Evolutionary conservation across 2,797 vertebrate genomes (phyloP), one percentile per base, ranked within the genome.

Genomic region (Tragelaphus oryx): DNA sequence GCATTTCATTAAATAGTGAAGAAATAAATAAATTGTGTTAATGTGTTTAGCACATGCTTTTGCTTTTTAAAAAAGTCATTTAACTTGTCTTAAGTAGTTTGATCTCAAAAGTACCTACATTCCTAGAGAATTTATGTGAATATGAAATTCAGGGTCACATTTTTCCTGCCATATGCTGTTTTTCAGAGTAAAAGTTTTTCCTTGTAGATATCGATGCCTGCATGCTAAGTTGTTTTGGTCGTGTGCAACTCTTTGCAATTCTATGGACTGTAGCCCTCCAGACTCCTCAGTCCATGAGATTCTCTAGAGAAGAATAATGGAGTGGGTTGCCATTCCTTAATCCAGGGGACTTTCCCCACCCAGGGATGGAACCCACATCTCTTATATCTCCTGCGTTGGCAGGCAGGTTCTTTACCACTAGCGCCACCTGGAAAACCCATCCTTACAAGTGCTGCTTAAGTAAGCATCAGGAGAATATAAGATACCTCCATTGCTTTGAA

Each of bases 1-100:
- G 37, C 88, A 59, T 89, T 97, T 94, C 74, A 89, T 82, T 85
- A 91, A 86, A 78, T 46, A 91, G 22, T 78, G 33, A 90, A 44
- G 41, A 79, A 87, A 83, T 26, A 65, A 85, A 81, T 1, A 81
- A 85, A 57, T 52, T 81, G 11, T 74, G 83, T 87, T 93, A n/a
- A 80, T 80, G 24, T 83, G n/a, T 55, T 93, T 79, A 86, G 33
- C 54, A 89, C 8, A 94, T 87, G 46, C 48, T 91, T 84, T 68
- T 33, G n/a, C n/a, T 82, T 71, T 20, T 44, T 79, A 86, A 87
- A 55, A 48, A 87, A 46, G 55, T 87, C 14, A 65, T 68, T 88
- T 75, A 78, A 79, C 13, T 28, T 68, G 54, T 24, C n/a, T 4
- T 78, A 84, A 86, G n/a, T 89, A 14, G 79, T 83, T 86, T 91